phyloP scores from a whole-genome alignment of 2,797 vertebrate genomes.

The Phataginus tricuspis region DNA sequence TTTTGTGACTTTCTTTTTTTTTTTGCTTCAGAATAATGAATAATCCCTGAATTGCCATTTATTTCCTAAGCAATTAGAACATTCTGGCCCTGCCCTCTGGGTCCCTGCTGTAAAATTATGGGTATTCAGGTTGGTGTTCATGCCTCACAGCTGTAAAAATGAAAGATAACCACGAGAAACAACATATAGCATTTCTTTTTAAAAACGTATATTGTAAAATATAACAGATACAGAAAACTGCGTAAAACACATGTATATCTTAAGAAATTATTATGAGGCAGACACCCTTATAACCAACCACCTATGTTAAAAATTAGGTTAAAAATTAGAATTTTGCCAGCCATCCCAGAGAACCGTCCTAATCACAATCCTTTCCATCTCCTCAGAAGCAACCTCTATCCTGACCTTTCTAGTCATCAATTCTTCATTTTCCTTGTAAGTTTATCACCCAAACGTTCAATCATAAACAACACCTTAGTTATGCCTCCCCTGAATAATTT shows the following conservation, averaged over 20 bases:
- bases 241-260: neutral
- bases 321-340: neutral
- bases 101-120: slow-evolving; percentile 26
- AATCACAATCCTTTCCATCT: neutral
- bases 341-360: neutral
- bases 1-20: neutral
- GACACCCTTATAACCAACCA: neutral
- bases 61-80: slow-evolving; percentile 36
- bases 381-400: neutral
- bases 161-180: neutral
- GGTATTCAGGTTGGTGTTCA: neutral
- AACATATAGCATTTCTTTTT: neutral
- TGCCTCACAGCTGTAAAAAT: slow-evolving; percentile 1
- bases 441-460: slow-evolving; percentile 5
- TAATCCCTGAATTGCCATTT: neutral
- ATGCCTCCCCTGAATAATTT: neutral
- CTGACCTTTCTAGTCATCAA: neutral
- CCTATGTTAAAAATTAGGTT: neutral
- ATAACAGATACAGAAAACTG: slow-evolving; percentile 29
- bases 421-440: slow-evolving; percentile 22
- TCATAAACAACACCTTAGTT: neutral
- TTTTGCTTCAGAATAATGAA: neutral
- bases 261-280: slow-evolving; percentile 18
- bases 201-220: neutral
- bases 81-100: neutral